Percentiles rank a stretch among this genome's conserved stretches.
Evolutionary conservation across 2,888 invertebrate species (phyloP).

Genomic region (Metalampra italica): DNA sequence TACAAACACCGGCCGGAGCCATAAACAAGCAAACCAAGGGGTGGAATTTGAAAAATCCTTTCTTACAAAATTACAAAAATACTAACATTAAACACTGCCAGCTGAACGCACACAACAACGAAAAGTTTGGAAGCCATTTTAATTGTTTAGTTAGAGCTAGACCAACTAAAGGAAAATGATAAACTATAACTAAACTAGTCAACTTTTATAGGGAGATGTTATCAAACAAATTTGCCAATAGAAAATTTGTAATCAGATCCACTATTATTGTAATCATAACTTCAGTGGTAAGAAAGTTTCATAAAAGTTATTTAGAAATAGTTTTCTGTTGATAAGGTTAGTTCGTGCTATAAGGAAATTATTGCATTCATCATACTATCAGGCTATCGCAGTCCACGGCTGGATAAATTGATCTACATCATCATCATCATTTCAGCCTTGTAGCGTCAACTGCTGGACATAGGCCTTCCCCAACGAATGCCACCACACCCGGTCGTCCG

Average conservation of each 20-base stretch:
- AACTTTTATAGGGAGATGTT: not conserved
- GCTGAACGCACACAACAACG: conserved; percentile 12
- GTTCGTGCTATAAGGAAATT: not conserved
- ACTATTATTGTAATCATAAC: not conserved
- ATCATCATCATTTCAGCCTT: too few species aligned
- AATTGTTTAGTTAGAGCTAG: not conserved
- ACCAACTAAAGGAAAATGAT: not conserved
- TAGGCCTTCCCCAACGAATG: too few species aligned
- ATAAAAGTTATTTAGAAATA: not conserved
- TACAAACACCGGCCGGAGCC: too few species aligned
- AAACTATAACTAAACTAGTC: not conserved
- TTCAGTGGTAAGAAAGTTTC: not conserved
- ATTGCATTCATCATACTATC: too few species aligned
- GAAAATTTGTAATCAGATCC: not conserved
- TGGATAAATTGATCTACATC: too few species aligned
- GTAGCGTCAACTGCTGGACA: too few species aligned
- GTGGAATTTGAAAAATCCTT: too few species aligned
- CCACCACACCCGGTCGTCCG: too few species aligned
- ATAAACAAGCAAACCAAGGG: too few species aligned
- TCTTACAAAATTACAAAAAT: too few species aligned
- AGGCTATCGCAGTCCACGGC: too few species aligned
- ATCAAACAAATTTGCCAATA: not conserved
- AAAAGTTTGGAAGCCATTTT: conserved; percentile 20
- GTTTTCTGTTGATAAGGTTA: not conserved
- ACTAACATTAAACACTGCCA: conserved; percentile 22